These are phyloP conservation scores for Poeciliopsis prolifica DNA, from an alignment of 2,113 vertebrate species.

Conservation along the genomic window DNA sequence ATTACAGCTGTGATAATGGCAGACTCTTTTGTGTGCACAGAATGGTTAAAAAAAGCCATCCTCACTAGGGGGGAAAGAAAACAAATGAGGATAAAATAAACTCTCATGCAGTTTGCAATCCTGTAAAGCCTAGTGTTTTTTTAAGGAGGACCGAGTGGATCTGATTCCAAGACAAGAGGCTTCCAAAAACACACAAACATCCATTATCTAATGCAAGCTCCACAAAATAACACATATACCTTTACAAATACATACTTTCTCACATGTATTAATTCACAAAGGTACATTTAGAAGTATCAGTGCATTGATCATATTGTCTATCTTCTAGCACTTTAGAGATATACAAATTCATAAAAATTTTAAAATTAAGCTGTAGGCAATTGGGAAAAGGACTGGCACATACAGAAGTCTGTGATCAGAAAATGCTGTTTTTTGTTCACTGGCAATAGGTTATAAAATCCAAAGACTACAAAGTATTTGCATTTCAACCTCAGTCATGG, in stretches of 20 bases:
- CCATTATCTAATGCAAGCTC: conserved; percentile 15
- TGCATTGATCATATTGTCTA: conserved; percentile 39
- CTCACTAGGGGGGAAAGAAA: conserved; percentile 46
- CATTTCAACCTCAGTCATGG: conserved; percentile 8
- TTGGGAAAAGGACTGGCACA: conserved; percentile 42
- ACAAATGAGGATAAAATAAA: conserved; percentile 59
- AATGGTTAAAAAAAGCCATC: conserved; percentile 59
- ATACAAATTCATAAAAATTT: conserved; percentile 54
- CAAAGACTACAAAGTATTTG: conserved; percentile 17
- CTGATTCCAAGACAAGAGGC: conserved; percentile 57
- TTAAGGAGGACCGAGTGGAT: conserved; percentile 62
- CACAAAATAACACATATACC: not conserved
- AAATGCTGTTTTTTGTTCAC: not conserved
- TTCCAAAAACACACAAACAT: conserved; percentile 38
- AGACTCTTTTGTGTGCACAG: conserved; percentile 57
- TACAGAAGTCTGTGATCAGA: conserved; percentile 35
- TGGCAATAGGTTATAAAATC: conserved; percentile 39
- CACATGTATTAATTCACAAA: conserved; percentile 31
- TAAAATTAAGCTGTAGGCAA: conserved; percentile 32
- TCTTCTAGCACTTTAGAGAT: conserved; percentile 39
- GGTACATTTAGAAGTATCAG: conserved; percentile 43
- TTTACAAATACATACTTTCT: conserved; percentile 11
- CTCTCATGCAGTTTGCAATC: conserved; percentile 54
- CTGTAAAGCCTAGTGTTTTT: conserved; percentile 62
- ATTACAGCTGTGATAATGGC: conserved; percentile 72